Conservation (phyloP, 2,113 vertebrate species). For the Protobothrops mucrosquamatus region DNA sequence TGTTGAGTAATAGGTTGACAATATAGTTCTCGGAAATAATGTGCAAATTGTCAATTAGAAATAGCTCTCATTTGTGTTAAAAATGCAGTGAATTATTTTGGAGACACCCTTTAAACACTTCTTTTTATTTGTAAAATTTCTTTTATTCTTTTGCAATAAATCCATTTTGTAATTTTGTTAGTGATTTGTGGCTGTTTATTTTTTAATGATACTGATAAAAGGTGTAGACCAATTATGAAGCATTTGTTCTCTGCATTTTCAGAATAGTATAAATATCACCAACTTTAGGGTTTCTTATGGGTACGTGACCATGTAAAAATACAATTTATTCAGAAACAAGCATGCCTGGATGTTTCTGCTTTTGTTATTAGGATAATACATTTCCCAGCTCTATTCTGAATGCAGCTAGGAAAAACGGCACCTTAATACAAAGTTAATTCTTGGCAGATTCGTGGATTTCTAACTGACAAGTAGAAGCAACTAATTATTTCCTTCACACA, state of each 20-base stretch:
- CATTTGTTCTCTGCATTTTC: not conserved
- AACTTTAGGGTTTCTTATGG: too few relatives aligned
- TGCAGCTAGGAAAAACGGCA: not conserved
- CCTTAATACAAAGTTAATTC: not conserved
- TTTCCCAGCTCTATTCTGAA: not conserved
- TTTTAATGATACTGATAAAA: slow-evolving; percentile 1
- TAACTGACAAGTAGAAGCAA: not conserved
- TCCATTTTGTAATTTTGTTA: slow-evolving; percentile 77
- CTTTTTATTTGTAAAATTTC: slow-evolving; percentile 72
- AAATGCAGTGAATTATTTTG: slow-evolving; percentile 53
- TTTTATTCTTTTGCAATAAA: slow-evolving; percentile 76
- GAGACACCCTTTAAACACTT: slow-evolving; percentile 66
- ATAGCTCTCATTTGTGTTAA: slow-evolving; percentile 36
- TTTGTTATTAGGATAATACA: not conserved
- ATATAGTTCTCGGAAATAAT: slow-evolving; percentile 39
- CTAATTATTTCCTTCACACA: not conserved
- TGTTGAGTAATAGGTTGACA: slow-evolving; percentile 22
- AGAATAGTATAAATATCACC: not conserved
- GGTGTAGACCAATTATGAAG: not conserved
- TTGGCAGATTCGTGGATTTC: not conserved
- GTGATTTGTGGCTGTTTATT: slow-evolving; percentile 62
- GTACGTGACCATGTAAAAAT: not conserved
- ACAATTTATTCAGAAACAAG: not conserved
- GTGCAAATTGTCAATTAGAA: slow-evolving; percentile 38
- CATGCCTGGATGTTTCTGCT: not conserved